These are phyloP conservation scores for Odobenus rosmarus DNA, from an alignment of 2,113 vertebrate genomes.

Conservation along the genomic window DNA sequence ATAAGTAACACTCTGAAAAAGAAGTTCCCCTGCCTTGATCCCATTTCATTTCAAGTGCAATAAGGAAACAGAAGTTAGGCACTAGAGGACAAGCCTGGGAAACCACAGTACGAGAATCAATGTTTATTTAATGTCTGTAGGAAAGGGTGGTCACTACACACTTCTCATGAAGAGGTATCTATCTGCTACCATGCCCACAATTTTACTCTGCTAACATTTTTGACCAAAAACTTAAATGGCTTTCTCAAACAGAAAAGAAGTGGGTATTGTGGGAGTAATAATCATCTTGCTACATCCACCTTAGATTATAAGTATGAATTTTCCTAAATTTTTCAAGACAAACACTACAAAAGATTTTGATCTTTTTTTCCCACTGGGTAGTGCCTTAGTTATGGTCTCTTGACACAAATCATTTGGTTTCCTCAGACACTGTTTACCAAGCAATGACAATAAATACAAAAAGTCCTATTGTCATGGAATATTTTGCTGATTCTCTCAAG, in stretches of 20 bases:
- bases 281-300: neutral
- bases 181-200: neutral
- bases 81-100: neutral
- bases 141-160: neutral
- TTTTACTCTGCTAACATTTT: neutral
- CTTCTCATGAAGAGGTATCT: neutral
- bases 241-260: conserved; percentile 20
- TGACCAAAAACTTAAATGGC: neutral
- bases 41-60: neutral
- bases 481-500: neutral
- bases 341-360: neutral
- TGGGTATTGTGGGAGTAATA: neutral
- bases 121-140: neutral
- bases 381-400: neutral
- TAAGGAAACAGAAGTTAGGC: neutral
- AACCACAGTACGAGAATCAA: neutral
- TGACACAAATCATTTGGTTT: neutral
- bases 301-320: neutral
- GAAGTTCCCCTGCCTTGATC: neutral
- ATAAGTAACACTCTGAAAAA: neutral
- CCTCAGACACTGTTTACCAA: neutral
- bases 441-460: neutral
- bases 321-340: neutral
- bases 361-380: neutral
- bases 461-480: neutral